A percentile compares a stretch with the other conserved stretches of the same genome.
Conservation (phyloP, 2,113 vertebrate species). For the Paramisgurnus dabryanus region DNA sequence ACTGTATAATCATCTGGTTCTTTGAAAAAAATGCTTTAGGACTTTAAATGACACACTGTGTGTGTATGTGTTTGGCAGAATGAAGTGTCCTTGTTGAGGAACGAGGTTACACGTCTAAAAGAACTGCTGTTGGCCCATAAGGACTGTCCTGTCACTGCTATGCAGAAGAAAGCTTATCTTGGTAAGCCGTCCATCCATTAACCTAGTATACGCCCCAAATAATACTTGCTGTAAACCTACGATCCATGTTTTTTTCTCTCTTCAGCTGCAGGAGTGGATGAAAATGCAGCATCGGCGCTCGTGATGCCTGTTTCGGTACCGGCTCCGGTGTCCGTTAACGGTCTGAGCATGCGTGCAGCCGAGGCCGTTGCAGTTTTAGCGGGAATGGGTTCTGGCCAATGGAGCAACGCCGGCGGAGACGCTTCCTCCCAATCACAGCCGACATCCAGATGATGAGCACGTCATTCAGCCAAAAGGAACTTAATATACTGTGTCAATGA, state of each 20-base stretch:
- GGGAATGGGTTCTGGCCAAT: slow-evolving; percentile 89
- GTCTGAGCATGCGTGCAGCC: slow-evolving; percentile 85
- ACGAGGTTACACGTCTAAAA: slow-evolving; percentile 93
- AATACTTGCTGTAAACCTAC: slow-evolving; percentile 54
- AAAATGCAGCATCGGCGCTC: slow-evolving; percentile 78
- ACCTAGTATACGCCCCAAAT: background rate
- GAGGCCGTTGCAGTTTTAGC: slow-evolving; percentile 91
- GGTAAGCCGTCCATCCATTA: slow-evolving; percentile 60
- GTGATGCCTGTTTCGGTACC: slow-evolving; percentile 56
- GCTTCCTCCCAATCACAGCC: slow-evolving; percentile 86
- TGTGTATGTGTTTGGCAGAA: slow-evolving; percentile 60
- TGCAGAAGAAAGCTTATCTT: slow-evolving; percentile 90
- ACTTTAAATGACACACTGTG: background rate
- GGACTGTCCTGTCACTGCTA: slow-evolving; percentile 93
- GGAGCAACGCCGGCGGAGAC: slow-evolving; percentile 75
- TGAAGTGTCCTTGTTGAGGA: slow-evolving; percentile 89
- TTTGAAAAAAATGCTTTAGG: background rate
- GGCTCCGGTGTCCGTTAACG: slow-evolving; percentile 81
- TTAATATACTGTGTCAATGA: slow-evolving; percentile 44
- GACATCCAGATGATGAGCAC: slow-evolving; percentile 88
- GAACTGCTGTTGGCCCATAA: slow-evolving; percentile 96
- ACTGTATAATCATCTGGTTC: slow-evolving; percentile 14
- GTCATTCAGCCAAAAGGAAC: slow-evolving; percentile 60
- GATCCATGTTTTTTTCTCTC: slow-evolving; percentile 67
- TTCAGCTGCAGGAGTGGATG: slow-evolving; percentile 84